phyloP scores from a whole-genome alignment of 92 coral and sea anemone species.

The Porites cylindrica region DNA sequence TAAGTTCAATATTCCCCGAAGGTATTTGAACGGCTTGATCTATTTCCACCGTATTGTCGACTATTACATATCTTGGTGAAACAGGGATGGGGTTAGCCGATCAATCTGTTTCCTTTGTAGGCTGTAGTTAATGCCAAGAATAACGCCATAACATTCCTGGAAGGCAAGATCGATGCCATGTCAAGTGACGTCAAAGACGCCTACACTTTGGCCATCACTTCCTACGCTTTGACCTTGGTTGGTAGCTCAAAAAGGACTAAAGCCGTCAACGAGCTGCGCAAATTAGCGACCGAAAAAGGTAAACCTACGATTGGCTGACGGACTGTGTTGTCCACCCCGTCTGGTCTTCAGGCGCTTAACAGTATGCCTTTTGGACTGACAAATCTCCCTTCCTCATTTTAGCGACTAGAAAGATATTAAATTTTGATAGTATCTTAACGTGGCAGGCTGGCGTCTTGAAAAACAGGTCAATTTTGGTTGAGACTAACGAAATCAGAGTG shows the following conservation, averaged over 20 bases:
- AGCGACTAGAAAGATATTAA: too few species aligned
- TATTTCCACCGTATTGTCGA: too few species aligned
- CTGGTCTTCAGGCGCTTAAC: not conserved
- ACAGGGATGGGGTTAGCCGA: too few species aligned
- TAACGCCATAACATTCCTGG: conserved; percentile 65
- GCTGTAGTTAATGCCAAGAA: conserved; percentile 58
- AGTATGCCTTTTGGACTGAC: not conserved
- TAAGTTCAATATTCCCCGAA: too few species aligned
- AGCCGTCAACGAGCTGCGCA: conserved; percentile 67
- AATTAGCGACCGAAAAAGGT: conserved; percentile 81
- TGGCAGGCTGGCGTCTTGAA: too few species aligned
- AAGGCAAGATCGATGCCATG: conserved; percentile 16
- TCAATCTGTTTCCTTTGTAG: conserved; percentile 12
- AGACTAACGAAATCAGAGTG: too few species aligned
- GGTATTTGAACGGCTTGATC: too few species aligned
- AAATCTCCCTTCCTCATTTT: too few species aligned
- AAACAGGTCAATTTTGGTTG: too few species aligned
- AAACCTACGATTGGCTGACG: not conserved
- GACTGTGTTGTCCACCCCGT: too few species aligned
- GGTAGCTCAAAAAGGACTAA: conserved; percentile 42
- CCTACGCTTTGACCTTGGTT: conserved; percentile 82
- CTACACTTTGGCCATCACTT: conserved; percentile 85
- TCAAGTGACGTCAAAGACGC: conserved; percentile 58
- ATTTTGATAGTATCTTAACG: too few species aligned
- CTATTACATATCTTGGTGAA: too few species aligned